Evolutionary conservation across 2,888 invertebrate genomes (phyloP), one percentile per base, ranked within the genome.

Genomic region (Erpobdella octoculata): DNA sequence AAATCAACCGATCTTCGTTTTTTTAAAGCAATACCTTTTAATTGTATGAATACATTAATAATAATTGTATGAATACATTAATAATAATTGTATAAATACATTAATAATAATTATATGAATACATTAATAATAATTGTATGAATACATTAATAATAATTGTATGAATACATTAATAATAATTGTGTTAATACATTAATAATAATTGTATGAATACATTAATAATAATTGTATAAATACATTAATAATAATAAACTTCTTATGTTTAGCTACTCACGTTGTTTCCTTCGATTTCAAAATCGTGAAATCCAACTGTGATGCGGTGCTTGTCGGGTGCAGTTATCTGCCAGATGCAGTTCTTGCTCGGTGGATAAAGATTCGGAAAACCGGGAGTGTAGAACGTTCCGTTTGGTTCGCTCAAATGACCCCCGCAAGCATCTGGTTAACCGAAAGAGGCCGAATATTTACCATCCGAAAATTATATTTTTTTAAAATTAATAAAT

Each of bases 281-380:
- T 25, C 97, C 97, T 85, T 98, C 97, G 76, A 98, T 85, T 81
- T 97, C 95, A 79, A 97, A 97, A 81, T 96, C 94, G 0, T 95
- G 94, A 82, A 97, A 97, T 85, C 95, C 96, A 59, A 98, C 86
- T 0, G 95, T 94, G 77, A 98, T 96, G 76, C 91, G 87, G 81
- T 93, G 92, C 77, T 92, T 91, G 0, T 91, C 90, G 0, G 91
- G 91, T 0, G 96, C 95, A 69, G 92, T 89, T 72, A 98, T 94
- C 86, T 97, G 94, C 98, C 98, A 98, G 6, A 95, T 88, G 83
- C 98, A 98, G 82, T 92, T 92, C 85, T 96, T 97, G 77, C 93
- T 91, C 0, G 90, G 88, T 0, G 96, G 96, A 82, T 98, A 98
- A 41, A 89, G 85, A 78, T 94, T 92, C 0, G 97, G 97, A 84